Percentiles rank a stretch among this genome's conserved stretches.
Evolutionary conservation across 2,888 invertebrate species (phyloP).

Genomic region (Melanargia galathea): DNA sequence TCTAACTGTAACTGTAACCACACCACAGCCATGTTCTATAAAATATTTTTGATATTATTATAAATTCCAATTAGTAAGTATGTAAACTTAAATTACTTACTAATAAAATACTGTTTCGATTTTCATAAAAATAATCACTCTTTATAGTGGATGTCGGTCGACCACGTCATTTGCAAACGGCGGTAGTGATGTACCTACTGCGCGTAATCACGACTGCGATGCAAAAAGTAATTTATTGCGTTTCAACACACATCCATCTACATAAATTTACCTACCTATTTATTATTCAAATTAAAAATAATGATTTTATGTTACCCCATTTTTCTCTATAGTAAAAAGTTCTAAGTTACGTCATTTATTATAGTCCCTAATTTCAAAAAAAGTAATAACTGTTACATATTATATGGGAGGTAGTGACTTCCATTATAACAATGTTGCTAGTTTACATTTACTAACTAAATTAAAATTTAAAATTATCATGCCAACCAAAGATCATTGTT

Average conservation of each 20-base stretch:
- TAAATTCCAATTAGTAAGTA: conserved; percentile 9
- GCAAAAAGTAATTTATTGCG: conserved; percentile 40
- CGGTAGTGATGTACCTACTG: conserved; percentile 49
- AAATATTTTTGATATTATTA: not conserved
- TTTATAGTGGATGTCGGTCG: conserved; percentile 47
- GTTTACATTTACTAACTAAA: too few relatives aligned
- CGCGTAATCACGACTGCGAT: conserved; percentile 39
- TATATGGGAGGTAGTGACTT: too few relatives aligned
- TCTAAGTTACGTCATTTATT: too few relatives aligned
- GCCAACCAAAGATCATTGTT: too few relatives aligned
- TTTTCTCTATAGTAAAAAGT: too few relatives aligned
- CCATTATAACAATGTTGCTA: too few relatives aligned
- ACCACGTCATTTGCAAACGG: conserved; percentile 48
- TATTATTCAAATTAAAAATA: not conserved
- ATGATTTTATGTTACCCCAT: too few relatives aligned
- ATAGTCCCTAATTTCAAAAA: too few relatives aligned
- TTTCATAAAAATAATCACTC: conserved; percentile 39
- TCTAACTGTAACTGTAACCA: too few relatives aligned
- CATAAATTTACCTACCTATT: not conserved
- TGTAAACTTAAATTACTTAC: conserved; percentile 7
- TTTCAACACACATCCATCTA: conserved; percentile 32
- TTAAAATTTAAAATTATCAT: too few relatives aligned
- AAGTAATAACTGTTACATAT: too few relatives aligned
- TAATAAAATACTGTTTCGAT: conserved; percentile 16
- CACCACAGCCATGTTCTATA: not conserved